Evolutionary conservation across 2,888 invertebrate species (phyloP).

Genomic region (Leptura quadrifasciata): DNA sequence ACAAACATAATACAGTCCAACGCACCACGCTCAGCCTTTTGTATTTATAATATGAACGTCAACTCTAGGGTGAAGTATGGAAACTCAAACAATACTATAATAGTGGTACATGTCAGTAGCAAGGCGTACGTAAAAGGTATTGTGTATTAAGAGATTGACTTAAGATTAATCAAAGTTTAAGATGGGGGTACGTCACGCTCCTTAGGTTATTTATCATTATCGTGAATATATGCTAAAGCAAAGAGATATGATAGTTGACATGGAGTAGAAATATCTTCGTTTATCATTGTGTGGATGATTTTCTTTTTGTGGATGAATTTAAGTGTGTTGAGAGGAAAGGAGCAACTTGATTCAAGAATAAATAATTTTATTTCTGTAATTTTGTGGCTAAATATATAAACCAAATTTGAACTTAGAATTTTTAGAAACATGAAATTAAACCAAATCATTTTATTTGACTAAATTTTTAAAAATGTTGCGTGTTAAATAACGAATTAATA

Average conservation of each 20-base stretch:
- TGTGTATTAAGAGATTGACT: conserved; percentile 7
- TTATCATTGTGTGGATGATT: background rate
- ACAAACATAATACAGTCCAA: background rate
- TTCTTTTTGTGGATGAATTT: background rate
- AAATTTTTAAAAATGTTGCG: too few species aligned
- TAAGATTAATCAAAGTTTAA: background rate
- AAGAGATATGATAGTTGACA: background rate
- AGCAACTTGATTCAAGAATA: too few species aligned
- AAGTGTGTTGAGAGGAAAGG: too few species aligned
- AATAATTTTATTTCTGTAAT: too few species aligned
- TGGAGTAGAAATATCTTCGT: background rate
- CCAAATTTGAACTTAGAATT: too few species aligned
- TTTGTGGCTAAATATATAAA: too few species aligned
- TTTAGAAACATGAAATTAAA: too few species aligned
- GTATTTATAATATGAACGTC: conserved; percentile 1
- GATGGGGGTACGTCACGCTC: conserved; percentile 1
- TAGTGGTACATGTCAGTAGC: conserved; percentile 7
- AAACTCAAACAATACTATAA: conserved; percentile 3
- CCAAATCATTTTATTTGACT: too few species aligned
- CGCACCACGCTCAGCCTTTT: background rate
- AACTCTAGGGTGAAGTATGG: conserved; percentile 1
- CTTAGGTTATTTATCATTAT: background rate
- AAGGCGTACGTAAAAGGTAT: conserved; percentile 7
- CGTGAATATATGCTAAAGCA: background rate
- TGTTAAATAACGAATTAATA: too few species aligned